phyloP scores from a whole-genome alignment of 2,113 vertebrate genomes.

The Aptenodytes patagonicus region DNA sequence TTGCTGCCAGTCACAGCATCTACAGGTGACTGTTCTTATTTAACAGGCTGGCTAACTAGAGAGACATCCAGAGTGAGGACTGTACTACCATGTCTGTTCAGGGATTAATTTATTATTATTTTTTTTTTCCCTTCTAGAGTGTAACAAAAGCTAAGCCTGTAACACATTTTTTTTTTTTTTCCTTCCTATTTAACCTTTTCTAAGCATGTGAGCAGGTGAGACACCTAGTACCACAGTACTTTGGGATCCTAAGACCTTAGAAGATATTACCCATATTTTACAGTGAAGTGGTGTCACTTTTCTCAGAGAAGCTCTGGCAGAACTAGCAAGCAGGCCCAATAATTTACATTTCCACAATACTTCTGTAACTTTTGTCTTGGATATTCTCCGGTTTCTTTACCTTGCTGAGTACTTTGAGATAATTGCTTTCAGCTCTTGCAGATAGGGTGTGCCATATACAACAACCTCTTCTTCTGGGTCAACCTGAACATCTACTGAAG shows the following conservation, averaged over 20 bases:
- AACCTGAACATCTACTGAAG: conserved; percentile 80
- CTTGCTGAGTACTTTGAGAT: conserved; percentile 83
- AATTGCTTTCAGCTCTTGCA: conserved; percentile 84
- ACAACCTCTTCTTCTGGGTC: conserved; percentile 86
- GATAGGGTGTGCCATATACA: conserved; percentile 88
- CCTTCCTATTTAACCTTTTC: not conserved
- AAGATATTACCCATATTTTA: not conserved
- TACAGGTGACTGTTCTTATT: not conserved
- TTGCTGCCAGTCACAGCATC: not conserved
- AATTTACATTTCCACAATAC: not conserved
- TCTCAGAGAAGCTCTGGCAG: not conserved
- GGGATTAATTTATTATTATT: no score
- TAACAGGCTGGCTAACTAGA: not conserved
- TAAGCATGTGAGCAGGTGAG: not conserved
- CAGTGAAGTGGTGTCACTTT: not conserved
- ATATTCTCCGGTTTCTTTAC: conserved; percentile 60
- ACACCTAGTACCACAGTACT: not conserved
- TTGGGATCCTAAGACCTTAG: not conserved
- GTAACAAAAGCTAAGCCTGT: not conserved
- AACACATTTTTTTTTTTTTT: not conserved
- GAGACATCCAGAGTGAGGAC: not conserved
- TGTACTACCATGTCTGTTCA: not conserved
- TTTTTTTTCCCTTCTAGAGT: not conserved
- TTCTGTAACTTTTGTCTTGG: not conserved
- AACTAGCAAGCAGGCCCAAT: not conserved